phyloP scores from a whole-genome alignment of 2,113 vertebrate genomes.

The Myotis yumanensis region DNA sequence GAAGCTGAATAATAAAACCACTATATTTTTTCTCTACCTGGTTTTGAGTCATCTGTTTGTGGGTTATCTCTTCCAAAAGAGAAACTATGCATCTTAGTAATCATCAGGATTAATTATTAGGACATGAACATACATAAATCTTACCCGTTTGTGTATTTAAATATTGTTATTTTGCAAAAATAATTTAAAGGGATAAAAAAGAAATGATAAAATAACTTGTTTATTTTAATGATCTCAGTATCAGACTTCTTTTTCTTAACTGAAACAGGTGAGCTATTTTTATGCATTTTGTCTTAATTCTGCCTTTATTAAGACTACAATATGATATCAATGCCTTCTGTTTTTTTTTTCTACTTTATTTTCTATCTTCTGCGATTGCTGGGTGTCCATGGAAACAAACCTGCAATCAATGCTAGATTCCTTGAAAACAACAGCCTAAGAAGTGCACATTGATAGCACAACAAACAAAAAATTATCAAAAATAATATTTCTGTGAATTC shows the following conservation, averaged over 20 bases:
- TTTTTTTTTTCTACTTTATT: background rate
- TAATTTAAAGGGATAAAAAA: background rate
- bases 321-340: background rate
- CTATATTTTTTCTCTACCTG: constrained; percentile 40
- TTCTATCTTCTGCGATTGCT: background rate
- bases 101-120: constrained; percentile 41
- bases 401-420: background rate
- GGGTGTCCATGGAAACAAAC: constrained; percentile 44
- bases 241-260: background rate
- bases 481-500: background rate
- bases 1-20: constrained; percentile 49
- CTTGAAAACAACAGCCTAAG: background rate
- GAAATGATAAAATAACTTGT: background rate
- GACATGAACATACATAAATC: background rate
- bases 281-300: background rate
- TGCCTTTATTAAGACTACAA: background rate
- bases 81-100: constrained; percentile 29
- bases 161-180: constrained; percentile 26
- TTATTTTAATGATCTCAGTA: constrained; percentile 20
- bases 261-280: background rate
- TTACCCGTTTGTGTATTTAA: constrained; percentile 27
- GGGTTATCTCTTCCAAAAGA: background rate
- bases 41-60: background rate
- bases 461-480: background rate
- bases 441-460: background rate